Conservation (phyloP, 2,888 invertebrate species). For the Poecilobothrus nobilitatus region DNA sequence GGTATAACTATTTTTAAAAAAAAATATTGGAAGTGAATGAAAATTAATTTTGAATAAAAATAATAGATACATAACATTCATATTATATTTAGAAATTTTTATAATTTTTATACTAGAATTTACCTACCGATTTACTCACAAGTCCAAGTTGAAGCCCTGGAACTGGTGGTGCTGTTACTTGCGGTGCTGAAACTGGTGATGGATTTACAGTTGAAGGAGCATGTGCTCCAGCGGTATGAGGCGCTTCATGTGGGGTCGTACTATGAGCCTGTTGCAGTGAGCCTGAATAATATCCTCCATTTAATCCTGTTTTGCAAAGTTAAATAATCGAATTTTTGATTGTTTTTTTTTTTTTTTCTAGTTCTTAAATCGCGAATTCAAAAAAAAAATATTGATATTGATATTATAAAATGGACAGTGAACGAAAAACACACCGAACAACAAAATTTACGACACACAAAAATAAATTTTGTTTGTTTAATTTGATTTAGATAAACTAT, state of each 20-base stretch:
- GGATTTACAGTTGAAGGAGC: conserved; percentile 41
- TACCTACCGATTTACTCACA: conserved; percentile 48
- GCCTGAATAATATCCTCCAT: conserved; percentile 63
- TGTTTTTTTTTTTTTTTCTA: not conserved
- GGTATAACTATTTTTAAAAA: too few species aligned
- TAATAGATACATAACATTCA: too few species aligned
- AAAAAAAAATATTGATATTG: too few species aligned
- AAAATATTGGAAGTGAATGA: too few species aligned
- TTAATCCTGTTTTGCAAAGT: conserved; percentile 50
- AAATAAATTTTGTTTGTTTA: not conserved
- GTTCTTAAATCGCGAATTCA: not conserved
- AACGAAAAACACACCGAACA: not conserved
- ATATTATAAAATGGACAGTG: not conserved
- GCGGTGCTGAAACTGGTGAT: conserved; percentile 47
- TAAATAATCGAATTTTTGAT: conserved; percentile 5
- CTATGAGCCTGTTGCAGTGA: conserved; percentile 81
- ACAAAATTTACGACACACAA: not conserved
- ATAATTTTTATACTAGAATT: not conserved
- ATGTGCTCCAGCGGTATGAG: conserved; percentile 44
- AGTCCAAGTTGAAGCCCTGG: conserved; percentile 47
- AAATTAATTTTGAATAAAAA: too few species aligned
- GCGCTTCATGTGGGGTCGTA: conserved; percentile 73
- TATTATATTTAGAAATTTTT: conserved; percentile 11
- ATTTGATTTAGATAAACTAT: not conserved
- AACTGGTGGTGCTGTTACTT: conserved; percentile 40